These are phyloP conservation scores for Anas platyrhynchos DNA, from an alignment of 2,113 vertebrate species.

Conservation along the genomic window DNA sequence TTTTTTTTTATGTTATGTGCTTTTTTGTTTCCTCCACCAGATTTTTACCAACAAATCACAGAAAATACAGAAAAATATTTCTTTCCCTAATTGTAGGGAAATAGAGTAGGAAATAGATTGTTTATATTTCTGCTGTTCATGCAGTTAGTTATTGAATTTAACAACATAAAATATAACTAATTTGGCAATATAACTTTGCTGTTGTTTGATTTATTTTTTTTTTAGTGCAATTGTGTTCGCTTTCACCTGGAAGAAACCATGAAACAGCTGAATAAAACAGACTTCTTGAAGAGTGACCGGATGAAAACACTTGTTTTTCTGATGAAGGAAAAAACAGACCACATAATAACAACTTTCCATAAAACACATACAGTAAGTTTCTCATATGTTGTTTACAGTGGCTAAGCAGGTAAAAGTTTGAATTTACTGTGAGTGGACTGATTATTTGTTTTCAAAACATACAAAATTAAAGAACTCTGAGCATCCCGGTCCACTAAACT, in stretches of 20 bases:
- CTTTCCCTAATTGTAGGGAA: neutral
- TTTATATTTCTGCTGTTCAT: neutral
- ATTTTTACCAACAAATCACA: neutral
- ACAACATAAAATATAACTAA: neutral
- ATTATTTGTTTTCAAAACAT: neutral
- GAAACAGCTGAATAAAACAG: neutral
- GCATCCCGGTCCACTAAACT: neutral
- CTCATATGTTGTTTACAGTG: neutral
- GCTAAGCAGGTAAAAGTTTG: neutral
- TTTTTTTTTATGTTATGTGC: neutral
- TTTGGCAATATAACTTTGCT: neutral
- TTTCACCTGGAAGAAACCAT: neutral
- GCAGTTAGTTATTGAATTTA: neutral
- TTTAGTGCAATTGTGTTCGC: conserved; percentile 22
- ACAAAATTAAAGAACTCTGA: neutral
- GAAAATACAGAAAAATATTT: neutral
- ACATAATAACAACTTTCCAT: neutral
- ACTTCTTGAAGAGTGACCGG: accelerated
- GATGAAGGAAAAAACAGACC: neutral
- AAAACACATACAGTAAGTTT: neutral
- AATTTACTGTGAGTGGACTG: neutral
- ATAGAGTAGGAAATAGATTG: neutral
- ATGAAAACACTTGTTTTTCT: accelerated
- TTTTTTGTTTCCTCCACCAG: neutral
- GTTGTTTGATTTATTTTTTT: neutral